Evolutionary conservation across 2,113 vertebrate genomes (phyloP).

Genomic region (Lepisosteus oculatus): DNA sequence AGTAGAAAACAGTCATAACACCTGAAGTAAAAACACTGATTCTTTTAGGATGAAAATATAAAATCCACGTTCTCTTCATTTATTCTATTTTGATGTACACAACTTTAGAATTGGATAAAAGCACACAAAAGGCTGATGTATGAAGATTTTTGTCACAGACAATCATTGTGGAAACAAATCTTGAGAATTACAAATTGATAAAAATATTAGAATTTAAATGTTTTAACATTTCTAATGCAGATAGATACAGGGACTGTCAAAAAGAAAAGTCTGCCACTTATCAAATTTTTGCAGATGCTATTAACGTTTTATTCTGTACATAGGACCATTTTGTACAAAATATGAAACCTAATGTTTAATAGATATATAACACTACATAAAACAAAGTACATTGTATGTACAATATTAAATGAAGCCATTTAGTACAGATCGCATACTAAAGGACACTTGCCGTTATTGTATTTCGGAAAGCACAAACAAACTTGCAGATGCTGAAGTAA

Average conservation of each 20-base stretch:
- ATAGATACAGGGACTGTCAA: conserved; percentile 42
- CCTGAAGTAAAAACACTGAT: conserved; percentile 4
- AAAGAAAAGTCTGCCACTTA: conserved; percentile 51
- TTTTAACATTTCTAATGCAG: conserved; percentile 52
- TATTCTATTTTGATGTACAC: conserved; percentile 69
- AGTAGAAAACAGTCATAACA: too few species aligned
- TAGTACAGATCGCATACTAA: conserved; percentile 82
- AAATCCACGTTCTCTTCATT: conserved; percentile 77
- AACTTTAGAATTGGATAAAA: conserved; percentile 66
- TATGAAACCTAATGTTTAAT: conserved; percentile 97
- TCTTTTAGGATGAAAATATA: conserved; percentile 74
- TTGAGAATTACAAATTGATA: conserved; percentile 56
- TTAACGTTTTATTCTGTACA: conserved; percentile 85
- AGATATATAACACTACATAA: conserved; percentile 89
- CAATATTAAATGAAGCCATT: conserved; percentile 89
- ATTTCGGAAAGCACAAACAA: conserved; percentile 60
- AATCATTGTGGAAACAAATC: conserved; percentile 43
- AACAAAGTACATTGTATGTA: conserved; percentile 98
- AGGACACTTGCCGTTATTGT: conserved; percentile 84
- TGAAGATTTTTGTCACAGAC: conserved; percentile 54
- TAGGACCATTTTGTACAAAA: conserved; percentile 95
- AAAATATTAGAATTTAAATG: conserved; percentile 48
- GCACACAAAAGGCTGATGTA: conserved; percentile 61
- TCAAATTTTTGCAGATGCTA: conserved; percentile 55
- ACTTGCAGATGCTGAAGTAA: conserved; percentile 65